Conservation (phyloP, 2,797 vertebrate genomes). For the Dermochelys coriacea region DNA sequence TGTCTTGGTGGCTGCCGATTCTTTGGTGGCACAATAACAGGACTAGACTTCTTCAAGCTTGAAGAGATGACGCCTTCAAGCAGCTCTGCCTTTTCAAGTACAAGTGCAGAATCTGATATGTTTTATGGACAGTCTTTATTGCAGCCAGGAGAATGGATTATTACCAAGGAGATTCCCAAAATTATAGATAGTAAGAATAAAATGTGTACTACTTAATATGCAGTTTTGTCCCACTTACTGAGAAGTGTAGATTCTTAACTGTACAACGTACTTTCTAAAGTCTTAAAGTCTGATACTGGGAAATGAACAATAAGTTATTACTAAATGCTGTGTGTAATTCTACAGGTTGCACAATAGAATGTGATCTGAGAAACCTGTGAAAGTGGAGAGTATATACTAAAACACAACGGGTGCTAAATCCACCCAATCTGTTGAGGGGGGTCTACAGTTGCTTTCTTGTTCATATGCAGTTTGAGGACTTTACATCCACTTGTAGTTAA, state of each 20-base stretch:
- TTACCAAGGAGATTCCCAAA: slow-evolving; percentile 93
- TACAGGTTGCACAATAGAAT: neutral
- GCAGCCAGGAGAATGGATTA: slow-evolving; percentile 95
- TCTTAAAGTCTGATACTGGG: neutral
- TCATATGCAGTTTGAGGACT: neutral
- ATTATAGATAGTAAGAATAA: slow-evolving; percentile 86
- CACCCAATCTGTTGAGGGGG: neutral
- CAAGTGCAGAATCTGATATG: slow-evolving; percentile 91
- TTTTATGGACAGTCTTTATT: slow-evolving; percentile 97
- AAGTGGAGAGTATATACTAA: neutral
- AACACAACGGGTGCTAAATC: neutral
- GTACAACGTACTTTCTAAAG: neutral
- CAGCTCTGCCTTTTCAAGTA: slow-evolving; percentile 92
- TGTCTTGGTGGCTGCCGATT: slow-evolving; percentile 98
- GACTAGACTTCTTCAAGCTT: slow-evolving; percentile 93
- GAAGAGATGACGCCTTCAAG: slow-evolving; percentile 95
- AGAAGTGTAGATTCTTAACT: neutral
- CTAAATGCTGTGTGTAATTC: fast-evolving
- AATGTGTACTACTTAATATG: neutral
- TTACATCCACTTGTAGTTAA: neutral
- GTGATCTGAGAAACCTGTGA: neutral
- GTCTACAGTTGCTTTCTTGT: neutral
- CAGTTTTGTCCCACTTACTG: neutral
- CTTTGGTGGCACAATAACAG: slow-evolving; percentile 90
- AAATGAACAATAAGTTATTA: neutral